phyloP scores from a whole-genome alignment of 2,113 vertebrate species.

The Alouatta palliata region DNA sequence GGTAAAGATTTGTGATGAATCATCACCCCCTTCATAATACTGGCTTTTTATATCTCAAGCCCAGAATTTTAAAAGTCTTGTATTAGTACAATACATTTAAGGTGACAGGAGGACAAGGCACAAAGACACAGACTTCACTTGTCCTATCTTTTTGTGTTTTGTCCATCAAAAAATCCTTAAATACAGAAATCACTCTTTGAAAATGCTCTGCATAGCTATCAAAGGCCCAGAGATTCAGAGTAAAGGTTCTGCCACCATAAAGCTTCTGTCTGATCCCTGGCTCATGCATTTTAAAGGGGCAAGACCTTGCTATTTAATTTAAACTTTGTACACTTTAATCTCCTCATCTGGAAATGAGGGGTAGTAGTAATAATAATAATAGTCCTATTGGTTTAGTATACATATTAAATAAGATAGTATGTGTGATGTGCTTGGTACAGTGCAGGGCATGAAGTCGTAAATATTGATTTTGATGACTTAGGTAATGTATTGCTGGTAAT shows the following conservation, averaged over 20 bases:
- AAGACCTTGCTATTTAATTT: neutral
- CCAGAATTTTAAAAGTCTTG: neutral
- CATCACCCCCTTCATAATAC: neutral
- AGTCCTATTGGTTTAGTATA: neutral
- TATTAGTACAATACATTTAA: neutral
- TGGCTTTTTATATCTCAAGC: neutral
- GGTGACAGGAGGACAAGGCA: neutral
- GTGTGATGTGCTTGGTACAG: neutral
- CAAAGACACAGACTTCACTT: neutral
- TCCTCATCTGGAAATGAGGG: conserved; percentile 1
- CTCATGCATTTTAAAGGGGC: neutral
- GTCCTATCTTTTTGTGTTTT: neutral
- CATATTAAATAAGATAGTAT: conserved; percentile 19
- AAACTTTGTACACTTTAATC: neutral
- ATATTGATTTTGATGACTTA: neutral
- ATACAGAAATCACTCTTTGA: neutral
- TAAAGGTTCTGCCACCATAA: accelerated
- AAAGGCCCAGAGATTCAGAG: neutral
- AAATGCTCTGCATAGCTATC: neutral
- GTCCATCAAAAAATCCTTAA: neutral
- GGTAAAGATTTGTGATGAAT: neutral
- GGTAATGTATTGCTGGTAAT: neutral
- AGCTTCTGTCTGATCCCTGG: neutral
- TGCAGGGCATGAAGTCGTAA: neutral
- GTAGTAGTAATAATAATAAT: neutral